Conservation (phyloP, 1,140 invertebrate species). For the Aphaenogaster rudis region DNA sequence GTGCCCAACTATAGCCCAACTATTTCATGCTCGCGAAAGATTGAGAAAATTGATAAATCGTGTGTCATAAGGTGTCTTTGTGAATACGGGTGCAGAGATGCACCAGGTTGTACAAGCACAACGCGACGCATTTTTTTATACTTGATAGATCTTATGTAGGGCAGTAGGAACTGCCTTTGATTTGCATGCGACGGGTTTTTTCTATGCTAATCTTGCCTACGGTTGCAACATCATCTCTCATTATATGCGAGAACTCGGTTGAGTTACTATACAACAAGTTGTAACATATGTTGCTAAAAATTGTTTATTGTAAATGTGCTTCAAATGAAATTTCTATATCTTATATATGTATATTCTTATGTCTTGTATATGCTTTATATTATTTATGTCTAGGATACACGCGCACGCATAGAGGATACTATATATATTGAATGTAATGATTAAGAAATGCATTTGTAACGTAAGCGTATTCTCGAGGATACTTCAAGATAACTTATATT, state of each 20-base stretch:
- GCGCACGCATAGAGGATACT: neutral
- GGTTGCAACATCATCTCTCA: slow-evolving; percentile 63
- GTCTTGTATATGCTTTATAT: no score
- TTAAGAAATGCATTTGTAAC: neutral
- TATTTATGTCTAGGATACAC: neutral
- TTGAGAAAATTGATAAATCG: neutral
- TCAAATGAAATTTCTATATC: neutral
- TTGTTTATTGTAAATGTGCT: neutral
- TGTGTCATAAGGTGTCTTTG: neutral
- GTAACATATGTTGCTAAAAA: neutral
- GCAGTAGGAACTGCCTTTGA: neutral
- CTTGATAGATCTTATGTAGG: slow-evolving; percentile 35
- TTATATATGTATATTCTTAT: no score
- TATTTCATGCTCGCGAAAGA: neutral
- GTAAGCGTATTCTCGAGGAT: neutral
- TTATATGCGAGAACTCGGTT: slow-evolving; percentile 46
- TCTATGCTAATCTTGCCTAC: slow-evolving; percentile 63
- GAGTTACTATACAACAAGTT: neutral
- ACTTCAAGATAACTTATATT: neutral
- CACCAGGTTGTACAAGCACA: neutral
- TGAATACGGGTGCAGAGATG: neutral
- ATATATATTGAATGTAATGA: no score
- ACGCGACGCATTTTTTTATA: neutral
- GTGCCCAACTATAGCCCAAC: neutral
- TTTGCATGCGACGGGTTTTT: slow-evolving; percentile 64